These are phyloP conservation scores for Pangasianodon hypophthalmus DNA, from an alignment of 2,113 vertebrate species.

Conservation along the genomic window DNA sequence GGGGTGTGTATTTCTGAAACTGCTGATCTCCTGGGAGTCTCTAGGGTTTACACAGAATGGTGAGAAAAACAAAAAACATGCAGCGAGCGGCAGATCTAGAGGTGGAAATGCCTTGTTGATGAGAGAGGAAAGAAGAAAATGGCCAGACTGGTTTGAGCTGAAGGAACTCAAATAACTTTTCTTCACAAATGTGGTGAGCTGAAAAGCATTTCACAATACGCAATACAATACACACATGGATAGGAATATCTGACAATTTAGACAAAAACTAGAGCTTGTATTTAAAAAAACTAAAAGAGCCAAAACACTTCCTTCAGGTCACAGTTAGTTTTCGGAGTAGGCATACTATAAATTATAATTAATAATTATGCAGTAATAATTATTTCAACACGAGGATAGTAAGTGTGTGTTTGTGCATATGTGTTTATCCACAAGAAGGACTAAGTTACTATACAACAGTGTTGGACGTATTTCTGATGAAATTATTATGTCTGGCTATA, in stretches of 20 bases:
- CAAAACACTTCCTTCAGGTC: neutral
- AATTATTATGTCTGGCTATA: conserved; percentile 57
- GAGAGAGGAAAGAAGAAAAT: neutral
- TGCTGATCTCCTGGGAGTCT: neutral
- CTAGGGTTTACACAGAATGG: neutral
- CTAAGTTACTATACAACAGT: conserved; percentile 45
- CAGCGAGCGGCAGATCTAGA: neutral
- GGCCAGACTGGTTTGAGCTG: neutral
- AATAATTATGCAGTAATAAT: neutral
- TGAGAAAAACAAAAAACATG: conserved; percentile 5
- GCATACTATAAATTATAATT: neutral
- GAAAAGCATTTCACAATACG: neutral
- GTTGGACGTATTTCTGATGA: conserved; percentile 64
- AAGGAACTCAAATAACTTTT: neutral
- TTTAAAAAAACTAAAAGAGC: neutral
- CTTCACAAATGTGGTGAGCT: neutral
- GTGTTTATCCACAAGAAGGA: conserved; percentile 67
- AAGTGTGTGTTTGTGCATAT: neutral
- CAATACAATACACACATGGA: neutral
- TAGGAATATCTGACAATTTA: neutral
- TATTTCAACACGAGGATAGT: neutral
- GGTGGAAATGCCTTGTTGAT: neutral
- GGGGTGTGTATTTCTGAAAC: neutral
- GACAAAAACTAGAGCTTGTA: neutral
- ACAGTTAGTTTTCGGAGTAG: neutral